phyloP scores from a whole-genome alignment of 2,797 vertebrate genomes.

The Oceanodroma leucorhoa region DNA sequence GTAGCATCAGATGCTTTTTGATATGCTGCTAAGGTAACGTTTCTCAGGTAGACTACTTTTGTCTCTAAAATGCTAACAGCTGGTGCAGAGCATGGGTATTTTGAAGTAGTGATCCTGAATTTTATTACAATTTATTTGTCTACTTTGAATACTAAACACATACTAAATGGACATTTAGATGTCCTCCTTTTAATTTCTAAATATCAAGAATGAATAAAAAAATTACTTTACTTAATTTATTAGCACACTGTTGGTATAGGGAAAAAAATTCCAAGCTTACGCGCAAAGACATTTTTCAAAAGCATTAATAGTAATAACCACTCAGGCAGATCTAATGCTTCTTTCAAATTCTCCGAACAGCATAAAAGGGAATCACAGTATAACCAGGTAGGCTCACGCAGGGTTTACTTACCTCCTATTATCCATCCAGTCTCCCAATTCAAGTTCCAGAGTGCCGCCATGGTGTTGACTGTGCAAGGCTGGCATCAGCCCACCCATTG shows the following conservation, averaged over 20 bases:
- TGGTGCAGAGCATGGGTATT: not conserved
- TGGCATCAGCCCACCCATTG: constrained; percentile 90
- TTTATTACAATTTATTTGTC: not conserved
- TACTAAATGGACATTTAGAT: not conserved
- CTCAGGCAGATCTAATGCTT: not conserved
- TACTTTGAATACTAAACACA: not conserved
- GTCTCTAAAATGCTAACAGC: not conserved
- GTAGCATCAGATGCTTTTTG: not conserved
- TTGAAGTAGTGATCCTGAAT: not conserved
- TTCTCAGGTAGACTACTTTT: not conserved
- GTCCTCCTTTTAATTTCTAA: not conserved
- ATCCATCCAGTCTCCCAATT: constrained; percentile 96
- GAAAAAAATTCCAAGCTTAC: not conserved
- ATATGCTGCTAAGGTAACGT: not conserved
- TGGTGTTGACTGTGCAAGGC: constrained; percentile 88
- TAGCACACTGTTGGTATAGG: not conserved
- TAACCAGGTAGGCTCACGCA: not conserved
- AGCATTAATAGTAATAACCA: not conserved
- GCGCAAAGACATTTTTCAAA: not conserved
- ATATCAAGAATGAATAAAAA: not conserved
- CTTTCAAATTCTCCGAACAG: not conserved
- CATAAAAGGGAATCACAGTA: not conserved
- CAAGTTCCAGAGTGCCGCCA: constrained; percentile 91
- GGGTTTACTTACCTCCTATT: constrained; percentile 83
- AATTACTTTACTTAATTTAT: not conserved